Evolutionary conservation across 2,797 vertebrate genomes (phyloP).

Genomic region (Zenarchopterus dispar): DNA sequence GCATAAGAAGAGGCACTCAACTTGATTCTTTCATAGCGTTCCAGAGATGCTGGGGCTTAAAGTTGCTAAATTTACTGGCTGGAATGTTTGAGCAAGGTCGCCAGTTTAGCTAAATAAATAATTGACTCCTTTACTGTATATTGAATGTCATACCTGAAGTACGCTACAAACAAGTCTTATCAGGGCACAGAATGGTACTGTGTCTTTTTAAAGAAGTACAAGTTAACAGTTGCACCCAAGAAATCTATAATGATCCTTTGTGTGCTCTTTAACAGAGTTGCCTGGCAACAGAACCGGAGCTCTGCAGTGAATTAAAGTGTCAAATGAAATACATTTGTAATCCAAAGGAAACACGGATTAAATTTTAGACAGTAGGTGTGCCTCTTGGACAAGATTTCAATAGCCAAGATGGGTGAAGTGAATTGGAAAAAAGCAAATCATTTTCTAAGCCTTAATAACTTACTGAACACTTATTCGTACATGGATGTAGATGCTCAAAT

Average conservation of each 20-base stretch:
- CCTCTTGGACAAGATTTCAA: conserved; percentile 68
- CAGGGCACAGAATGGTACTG: conserved; percentile 39
- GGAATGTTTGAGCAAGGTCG: conserved; percentile 25
- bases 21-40: conserved; percentile 59
- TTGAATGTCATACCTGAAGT: conserved; percentile 26
- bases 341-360: conserved; percentile 73
- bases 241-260: conserved; percentile 78
- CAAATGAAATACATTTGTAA: conserved; percentile 77
- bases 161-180: conserved; percentile 51
- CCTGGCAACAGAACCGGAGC: conserved; percentile 74
- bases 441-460: conserved; percentile 52
- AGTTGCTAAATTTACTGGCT: conserved; percentile 41
- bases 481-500: conserved; percentile 35
- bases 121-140: conserved; percentile 37
- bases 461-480: conserved; percentile 15
- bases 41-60: conserved; percentile 26
- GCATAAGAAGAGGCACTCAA: conserved; percentile 71
- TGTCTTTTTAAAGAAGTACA: conserved; percentile 59
- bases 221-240: conserved; percentile 67
- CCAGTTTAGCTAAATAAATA: conserved; percentile 50
- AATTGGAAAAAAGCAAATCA: conserved; percentile 53
- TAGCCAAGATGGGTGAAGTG: conserved; percentile 57
- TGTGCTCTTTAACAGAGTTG: conserved; percentile 75
- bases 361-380: conserved; percentile 67
- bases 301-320: conserved; percentile 75